phyloP scores from a whole-genome alignment of 1,140 invertebrate species.

The Agrypnia vestita region DNA sequence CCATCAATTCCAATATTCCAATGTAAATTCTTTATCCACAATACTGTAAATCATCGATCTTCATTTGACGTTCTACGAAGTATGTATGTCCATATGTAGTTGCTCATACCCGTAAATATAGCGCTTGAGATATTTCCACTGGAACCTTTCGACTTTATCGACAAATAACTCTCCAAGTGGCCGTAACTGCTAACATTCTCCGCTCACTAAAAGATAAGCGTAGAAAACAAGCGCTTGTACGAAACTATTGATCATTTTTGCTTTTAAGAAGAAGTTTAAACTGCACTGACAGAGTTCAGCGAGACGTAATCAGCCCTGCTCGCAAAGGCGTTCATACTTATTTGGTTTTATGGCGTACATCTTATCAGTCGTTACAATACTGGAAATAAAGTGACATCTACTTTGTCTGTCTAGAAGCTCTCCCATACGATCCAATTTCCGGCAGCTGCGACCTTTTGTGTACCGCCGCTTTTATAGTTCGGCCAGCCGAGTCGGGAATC shows the following conservation, averaged over 20 bases:
- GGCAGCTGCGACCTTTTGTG: slow-evolving; percentile 40
- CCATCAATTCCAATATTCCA: neutral
- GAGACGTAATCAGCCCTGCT: neutral
- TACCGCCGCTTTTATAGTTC: slow-evolving; percentile 4
- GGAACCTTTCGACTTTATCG: too few species aligned
- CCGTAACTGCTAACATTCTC: too few species aligned
- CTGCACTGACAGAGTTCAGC: neutral
- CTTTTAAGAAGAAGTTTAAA: neutral
- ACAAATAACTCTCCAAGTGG: too few species aligned
- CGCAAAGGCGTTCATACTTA: slow-evolving; percentile 8
- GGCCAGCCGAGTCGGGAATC: slow-evolving; percentile 14
- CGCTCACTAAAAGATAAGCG: neutral
- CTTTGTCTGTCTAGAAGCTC: slow-evolving; percentile 31
- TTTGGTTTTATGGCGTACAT: slow-evolving; percentile 29
- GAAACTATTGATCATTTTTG: too few species aligned
- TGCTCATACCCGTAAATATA: too few species aligned
- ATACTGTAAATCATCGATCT: slow-evolving; percentile 22
- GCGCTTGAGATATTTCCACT: too few species aligned
- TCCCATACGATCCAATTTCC: slow-evolving; percentile 40
- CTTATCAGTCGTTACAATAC: slow-evolving; percentile 38
- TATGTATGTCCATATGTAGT: too few species aligned
- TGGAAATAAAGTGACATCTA: slow-evolving; percentile 41
- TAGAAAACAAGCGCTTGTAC: too few species aligned
- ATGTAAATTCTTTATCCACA: slow-evolving; percentile 2
- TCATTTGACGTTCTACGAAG: neutral